Base-by-base conservation (phyloP, 2,113 vertebrate species). In the Malaclemys terrapin region DNA sequence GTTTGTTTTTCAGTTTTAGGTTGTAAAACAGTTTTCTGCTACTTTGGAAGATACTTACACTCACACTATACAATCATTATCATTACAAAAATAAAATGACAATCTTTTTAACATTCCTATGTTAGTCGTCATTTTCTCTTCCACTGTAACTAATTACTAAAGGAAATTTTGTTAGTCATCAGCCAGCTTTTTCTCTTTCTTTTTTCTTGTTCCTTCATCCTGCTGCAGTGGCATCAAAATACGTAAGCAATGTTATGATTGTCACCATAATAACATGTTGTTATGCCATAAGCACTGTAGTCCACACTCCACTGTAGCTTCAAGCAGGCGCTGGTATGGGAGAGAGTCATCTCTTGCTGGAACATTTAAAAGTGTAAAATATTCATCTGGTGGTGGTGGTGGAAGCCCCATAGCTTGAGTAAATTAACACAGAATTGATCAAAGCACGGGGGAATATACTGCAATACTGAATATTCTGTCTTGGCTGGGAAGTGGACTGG, bases 381-480 rank as follows among this genome's bases (percentile, higher is more conserved):
- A 10, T 22, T 89, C 56, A 82, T 11, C 4, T 53, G 45, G 17
- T 82, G 42, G 24, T 1, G 0, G 5, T 69, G 53, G 45, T 81
- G 50, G 25, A 69, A 25, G 4, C 69, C 89, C 8, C 5, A 38
- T 1, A 27, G 25, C 12, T 76, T 87, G 20, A 87, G 20, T 27
- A 0, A 0, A 76, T 10, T 17, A 57, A 62, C 45, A 62, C 20
- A 17, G 75, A 38, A 42, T 4, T 0, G 0, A 57, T 56, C 65
- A 89, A 93, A 54, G n/a, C 87, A 2, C 16, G 94, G 69, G 16
- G 89, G 8, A 17, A 89, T 94, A 1, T 31, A 50, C 22, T 52
- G 27, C 20, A 45, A 54, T 54, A 54, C 20, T 54, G 19, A 54
- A 54, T 54, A 42, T 42, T 19, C 85, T 42, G 3, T 88, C 93